These are phyloP conservation scores for Bostrychus sinensis DNA, from an alignment of 2,113 vertebrate genomes.

Conservation along the genomic window DNA sequence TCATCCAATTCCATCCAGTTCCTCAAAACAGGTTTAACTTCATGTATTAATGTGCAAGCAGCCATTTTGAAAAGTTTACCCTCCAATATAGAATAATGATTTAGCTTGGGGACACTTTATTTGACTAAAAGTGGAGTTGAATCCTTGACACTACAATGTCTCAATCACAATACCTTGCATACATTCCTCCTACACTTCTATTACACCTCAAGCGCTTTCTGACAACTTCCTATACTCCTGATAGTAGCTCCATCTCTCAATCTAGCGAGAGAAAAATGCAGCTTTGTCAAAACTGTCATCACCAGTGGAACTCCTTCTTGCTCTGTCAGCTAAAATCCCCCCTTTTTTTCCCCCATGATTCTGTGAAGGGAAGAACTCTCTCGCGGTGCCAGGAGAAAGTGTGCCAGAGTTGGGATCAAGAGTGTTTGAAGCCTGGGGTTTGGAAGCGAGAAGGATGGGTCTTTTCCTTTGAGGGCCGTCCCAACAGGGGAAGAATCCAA, in stretches of 20 bases:
- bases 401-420: background rate
- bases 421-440: slow-evolving; percentile 42
- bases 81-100: background rate
- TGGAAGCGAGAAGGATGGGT: slow-evolving; percentile 23
- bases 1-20: too few species aligned
- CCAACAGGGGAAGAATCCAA: slow-evolving; percentile 53
- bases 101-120: background rate
- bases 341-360: background rate
- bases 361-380: slow-evolving; percentile 10
- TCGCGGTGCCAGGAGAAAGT: background rate
- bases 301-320: slow-evolving; percentile 6
- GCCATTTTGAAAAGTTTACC: background rate
- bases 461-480: slow-evolving; percentile 26
- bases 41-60: too few species aligned
- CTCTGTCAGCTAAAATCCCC: slow-evolving; percentile 39
- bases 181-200: background rate
- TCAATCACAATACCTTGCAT: background rate
- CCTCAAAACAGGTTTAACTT: too few species aligned
- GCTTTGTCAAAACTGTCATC: slow-evolving; percentile 34
- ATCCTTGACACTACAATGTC: background rate
- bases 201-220: background rate
- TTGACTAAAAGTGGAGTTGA: background rate
- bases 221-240: background rate
- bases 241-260: slow-evolving; percentile 27
- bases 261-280: slow-evolving; percentile 8